These are phyloP conservation scores for Carcharodon carcharias DNA, from an alignment of 2,797 vertebrate species.

Conservation along the genomic window DNA sequence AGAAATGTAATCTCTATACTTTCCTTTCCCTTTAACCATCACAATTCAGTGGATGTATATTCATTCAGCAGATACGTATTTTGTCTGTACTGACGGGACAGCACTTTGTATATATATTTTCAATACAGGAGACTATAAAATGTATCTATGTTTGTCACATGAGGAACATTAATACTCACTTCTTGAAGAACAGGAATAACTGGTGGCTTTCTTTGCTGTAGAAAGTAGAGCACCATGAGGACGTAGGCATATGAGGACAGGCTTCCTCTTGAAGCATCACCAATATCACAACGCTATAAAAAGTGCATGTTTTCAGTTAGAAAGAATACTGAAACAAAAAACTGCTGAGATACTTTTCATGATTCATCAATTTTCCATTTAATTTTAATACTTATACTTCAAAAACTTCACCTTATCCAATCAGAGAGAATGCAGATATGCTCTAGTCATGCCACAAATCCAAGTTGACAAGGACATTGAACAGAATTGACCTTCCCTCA, in stretches of 20 bases:
- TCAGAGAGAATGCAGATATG: background rate
- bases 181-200: slow-evolving; percentile 96
- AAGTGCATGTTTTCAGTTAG: slow-evolving; percentile 22
- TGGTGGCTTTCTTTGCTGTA: slow-evolving; percentile 90
- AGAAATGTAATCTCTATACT: background rate
- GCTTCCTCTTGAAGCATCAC: slow-evolving; percentile 93
- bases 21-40: background rate
- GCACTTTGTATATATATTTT: background rate
- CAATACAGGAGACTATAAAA: background rate
- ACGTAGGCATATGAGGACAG: slow-evolving; percentile 97
- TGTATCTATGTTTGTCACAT: too few species aligned
- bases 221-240: slow-evolving; percentile 97
- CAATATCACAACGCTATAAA: slow-evolving; percentile 88
- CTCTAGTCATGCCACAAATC: background rate
- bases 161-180: slow-evolving; percentile 55
- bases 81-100: background rate
- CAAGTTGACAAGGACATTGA: background rate
- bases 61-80: background rate
- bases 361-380: background rate
- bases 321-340: slow-evolving; percentile 11
- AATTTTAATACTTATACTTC: background rate
- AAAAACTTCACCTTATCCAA: background rate
- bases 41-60: background rate
- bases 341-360: background rate
- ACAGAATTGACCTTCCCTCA: background rate